Evolutionary conservation across 2,888 invertebrate genomes (phyloP), one percentile per base, ranked within the genome.

Genomic region (Bombyx huttoni): DNA sequence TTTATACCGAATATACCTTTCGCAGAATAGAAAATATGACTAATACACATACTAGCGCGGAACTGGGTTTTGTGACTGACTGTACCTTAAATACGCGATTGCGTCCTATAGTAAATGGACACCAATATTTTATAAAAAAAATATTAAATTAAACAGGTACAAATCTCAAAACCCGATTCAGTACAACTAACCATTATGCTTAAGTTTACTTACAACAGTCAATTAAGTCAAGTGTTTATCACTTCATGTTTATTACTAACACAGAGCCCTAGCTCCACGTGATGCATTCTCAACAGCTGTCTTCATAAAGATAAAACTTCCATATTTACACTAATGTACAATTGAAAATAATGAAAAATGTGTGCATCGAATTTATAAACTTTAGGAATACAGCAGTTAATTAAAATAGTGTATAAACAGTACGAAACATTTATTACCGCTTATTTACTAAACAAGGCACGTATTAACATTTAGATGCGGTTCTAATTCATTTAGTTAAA

Each of bases 1-100:
- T 78, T 75, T 63, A 73, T 71, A 77, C 71, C 70, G 70, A 77
- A 78, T 75, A 78, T 72, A 75, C 71, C 78, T 65, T 68, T 73
- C 65, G 61, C 66, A 70, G 65, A 78, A 75, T 71, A 75, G 70
- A 70, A 72, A 62, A 68, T 68, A 73, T 58, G 68, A 71, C 48
- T 47, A 51, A 53, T 49, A 40, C 13, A 46, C 46, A n/a, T 46
- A 46, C 14, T 50, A 40, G 40, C 40, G 40, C 7, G 9, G 40
- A 40, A 40, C 40, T 8, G 40, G 40, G 40, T 40, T 40, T 40
- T 40, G 40, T 40, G 40, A 40, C 6, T 40, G 40, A n/a, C 55
- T 56, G 50, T 33, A 34, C 48, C 53, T 47, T 47, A 52, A 13
- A 56, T 48, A 53, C 52, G 24, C 24, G 24, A 24, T 24, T 3